Evolutionary conservation across 2,797 vertebrate genomes (phyloP).

Genomic region (Gymnoscopelus braueri): DNA sequence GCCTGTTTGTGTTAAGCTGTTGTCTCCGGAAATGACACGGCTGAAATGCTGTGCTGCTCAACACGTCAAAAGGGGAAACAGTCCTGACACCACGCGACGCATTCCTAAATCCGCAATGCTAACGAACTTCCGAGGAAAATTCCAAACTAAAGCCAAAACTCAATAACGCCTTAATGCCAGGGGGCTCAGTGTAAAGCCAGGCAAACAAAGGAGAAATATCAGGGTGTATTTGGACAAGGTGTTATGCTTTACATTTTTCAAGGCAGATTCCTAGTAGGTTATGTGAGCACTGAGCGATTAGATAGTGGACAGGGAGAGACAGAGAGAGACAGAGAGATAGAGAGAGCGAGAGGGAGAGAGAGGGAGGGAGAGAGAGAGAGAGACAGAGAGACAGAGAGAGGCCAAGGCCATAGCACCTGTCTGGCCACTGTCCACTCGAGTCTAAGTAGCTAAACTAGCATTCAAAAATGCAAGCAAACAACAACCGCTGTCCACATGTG

Average conservation of each 20-base stretch:
- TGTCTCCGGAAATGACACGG: conserved; percentile 80
- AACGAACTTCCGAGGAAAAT: conserved; percentile 45
- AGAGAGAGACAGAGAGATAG: not conserved
- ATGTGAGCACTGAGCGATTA: conserved; percentile 25
- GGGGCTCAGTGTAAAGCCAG: conserved; percentile 20
- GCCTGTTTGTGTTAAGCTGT: conserved; percentile 80
- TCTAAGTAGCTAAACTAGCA: conserved; percentile 16
- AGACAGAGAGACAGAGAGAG: conserved; percentile 13
- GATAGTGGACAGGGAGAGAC: conserved; percentile 3
- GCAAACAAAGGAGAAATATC: conserved; percentile 48
- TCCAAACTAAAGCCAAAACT: conserved; percentile 44
- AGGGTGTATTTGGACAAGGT: conserved; percentile 33
- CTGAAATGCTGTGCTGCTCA: conserved; percentile 72
- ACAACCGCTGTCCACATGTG: too few species aligned
- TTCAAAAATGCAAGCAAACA: conserved; percentile 31
- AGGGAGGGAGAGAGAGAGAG: conserved; percentile 10
- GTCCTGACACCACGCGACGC: conserved; percentile 59
- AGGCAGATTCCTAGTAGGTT: conserved; percentile 44
- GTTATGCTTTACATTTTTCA: conserved; percentile 17
- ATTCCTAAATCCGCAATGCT: conserved; percentile 65
- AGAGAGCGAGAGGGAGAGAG: conserved; percentile 12
- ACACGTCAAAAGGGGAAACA: conserved; percentile 64
- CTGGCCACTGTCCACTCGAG: conserved; percentile 51
- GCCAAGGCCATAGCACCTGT: not conserved
- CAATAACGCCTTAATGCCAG: conserved; percentile 43